phyloP scores from a whole-genome alignment of 2,888 invertebrate species.

The Drosophila colorata region DNA sequence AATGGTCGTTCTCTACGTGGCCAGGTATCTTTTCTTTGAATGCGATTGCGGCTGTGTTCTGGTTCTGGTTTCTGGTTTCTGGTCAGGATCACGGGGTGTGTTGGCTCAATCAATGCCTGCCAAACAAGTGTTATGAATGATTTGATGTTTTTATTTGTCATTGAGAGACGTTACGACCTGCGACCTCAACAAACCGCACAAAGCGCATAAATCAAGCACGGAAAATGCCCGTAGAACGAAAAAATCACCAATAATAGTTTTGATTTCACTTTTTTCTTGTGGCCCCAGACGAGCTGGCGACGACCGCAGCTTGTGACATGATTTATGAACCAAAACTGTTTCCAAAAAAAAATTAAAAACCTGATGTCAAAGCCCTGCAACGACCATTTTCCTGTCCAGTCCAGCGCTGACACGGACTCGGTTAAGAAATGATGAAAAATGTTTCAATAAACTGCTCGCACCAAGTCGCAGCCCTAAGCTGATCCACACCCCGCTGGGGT shows the following conservation, averaged over 20 bases:
- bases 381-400: slow-evolving; percentile 57
- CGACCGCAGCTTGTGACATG: slow-evolving; percentile 70
- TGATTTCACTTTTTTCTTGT: slow-evolving; percentile 69
- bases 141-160: slow-evolving; percentile 80
- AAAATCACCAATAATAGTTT: slow-evolving; percentile 68
- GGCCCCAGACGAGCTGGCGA: slow-evolving; percentile 61
- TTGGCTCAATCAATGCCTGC: slow-evolving; percentile 81
- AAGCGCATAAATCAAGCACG: slow-evolving; percentile 31
- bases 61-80: slow-evolving; percentile 20
- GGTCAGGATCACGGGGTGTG: slow-evolving; percentile 74
- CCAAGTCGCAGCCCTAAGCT: slow-evolving; percentile 35
- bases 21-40: slow-evolving; percentile 38
- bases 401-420: slow-evolving; percentile 47
- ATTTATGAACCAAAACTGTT: slow-evolving; percentile 62
- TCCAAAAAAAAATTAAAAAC: slow-evolving; percentile 7
- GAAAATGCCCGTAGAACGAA: slow-evolving; percentile 18
- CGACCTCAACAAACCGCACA: slow-evolving; percentile 75
- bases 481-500: slow-evolving; percentile 43
- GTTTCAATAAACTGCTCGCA: slow-evolving; percentile 67
- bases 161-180: slow-evolving; percentile 41
- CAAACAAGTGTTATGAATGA: slow-evolving; percentile 80
- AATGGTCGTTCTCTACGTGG: slow-evolving; percentile 33
- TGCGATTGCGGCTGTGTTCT: slow-evolving; percentile 33
- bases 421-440: slow-evolving; percentile 74
- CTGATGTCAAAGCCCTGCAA: slow-evolving; percentile 32